These are phyloP conservation scores for Cygnus buccinator DNA, from an alignment of 2,113 vertebrate genomes.

Conservation along the genomic window DNA sequence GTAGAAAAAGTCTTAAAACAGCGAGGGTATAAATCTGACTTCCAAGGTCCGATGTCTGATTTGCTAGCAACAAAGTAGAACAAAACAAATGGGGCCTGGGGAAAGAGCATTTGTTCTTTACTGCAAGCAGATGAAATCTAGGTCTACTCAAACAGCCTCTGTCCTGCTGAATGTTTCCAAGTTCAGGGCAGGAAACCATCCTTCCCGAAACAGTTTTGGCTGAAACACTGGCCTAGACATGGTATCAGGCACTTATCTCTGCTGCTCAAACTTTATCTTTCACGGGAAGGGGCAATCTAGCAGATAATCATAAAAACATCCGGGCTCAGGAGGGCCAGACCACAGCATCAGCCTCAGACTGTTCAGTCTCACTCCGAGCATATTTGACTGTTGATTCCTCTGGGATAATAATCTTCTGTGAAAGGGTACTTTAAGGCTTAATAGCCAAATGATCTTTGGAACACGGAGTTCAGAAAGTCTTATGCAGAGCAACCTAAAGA, in stretches of 20 bases:
- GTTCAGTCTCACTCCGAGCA: background rate
- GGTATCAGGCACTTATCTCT: background rate
- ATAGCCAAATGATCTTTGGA: background rate
- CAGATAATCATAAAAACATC: conserved; percentile 1
- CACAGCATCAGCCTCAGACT: background rate
- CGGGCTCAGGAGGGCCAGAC: background rate
- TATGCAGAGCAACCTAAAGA: background rate
- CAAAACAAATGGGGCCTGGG: background rate
- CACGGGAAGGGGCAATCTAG: background rate
- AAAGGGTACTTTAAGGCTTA: background rate
- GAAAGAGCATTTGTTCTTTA: background rate
- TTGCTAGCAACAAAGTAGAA: conserved; percentile 29
- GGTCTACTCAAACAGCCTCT: background rate
- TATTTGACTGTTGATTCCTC: background rate
- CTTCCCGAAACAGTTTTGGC: background rate
- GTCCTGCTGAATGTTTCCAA: background rate
- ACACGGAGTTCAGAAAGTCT: background rate
- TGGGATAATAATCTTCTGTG: background rate
- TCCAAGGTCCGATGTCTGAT: background rate
- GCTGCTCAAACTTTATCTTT: conserved; percentile 2
- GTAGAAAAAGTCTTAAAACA: conserved; percentile 31
- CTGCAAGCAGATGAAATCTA: background rate
- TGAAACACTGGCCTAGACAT: background rate
- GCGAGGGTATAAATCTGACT: conserved; percentile 34
- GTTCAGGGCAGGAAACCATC: background rate